These are phyloP conservation scores for Cladorhizidae sp. DNA, from an alignment of 37 sponge, comb jelly and placozoan genomes.

Conservation along the genomic window DNA sequence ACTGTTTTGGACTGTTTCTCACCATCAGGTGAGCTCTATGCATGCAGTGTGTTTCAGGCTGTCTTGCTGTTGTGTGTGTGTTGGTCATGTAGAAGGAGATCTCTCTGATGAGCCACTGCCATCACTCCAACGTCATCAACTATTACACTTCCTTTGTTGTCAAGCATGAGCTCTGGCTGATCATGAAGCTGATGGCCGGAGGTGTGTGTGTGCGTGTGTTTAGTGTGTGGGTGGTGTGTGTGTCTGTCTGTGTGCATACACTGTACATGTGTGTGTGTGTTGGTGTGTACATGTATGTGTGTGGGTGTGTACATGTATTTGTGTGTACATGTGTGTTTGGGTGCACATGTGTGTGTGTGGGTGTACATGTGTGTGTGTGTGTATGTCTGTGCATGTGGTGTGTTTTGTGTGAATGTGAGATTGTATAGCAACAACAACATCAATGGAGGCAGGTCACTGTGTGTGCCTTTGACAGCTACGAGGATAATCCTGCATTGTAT, in stretches of 20 bases:
- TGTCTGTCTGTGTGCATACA: too few species aligned
- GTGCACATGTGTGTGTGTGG: too few species aligned
- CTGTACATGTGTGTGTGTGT: too few species aligned
- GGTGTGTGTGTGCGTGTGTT: too few species aligned
- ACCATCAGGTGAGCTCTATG: not conserved
- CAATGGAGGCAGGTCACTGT: too few species aligned
- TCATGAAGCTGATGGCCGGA: slow-evolving; percentile 91
- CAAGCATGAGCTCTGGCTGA: slow-evolving; percentile 92
- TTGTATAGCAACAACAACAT: not conserved
- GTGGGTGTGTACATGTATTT: too few species aligned
- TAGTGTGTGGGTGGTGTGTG: slow-evolving; percentile 84
- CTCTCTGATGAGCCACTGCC: slow-evolving; percentile 81
- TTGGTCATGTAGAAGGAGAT: slow-evolving; percentile 92
- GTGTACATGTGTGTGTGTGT: too few species aligned
- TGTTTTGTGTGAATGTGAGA: not conserved
- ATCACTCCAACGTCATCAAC: slow-evolving; percentile 84
- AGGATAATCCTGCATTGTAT: too few species aligned
- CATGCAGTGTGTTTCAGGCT: slow-evolving; percentile 75
- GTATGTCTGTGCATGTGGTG: too few species aligned
- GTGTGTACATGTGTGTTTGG: too few species aligned
- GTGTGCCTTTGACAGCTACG: too few species aligned
- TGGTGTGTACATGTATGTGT: too few species aligned
- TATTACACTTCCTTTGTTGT: slow-evolving; percentile 96
- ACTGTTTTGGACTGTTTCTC: not conserved
- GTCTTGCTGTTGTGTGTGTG: not conserved